Evolutionary conservation across 2,797 vertebrate species (phyloP), one percentile per base, ranked within the genome.

Genomic region (Hippopotamyrus pictus): DNA sequence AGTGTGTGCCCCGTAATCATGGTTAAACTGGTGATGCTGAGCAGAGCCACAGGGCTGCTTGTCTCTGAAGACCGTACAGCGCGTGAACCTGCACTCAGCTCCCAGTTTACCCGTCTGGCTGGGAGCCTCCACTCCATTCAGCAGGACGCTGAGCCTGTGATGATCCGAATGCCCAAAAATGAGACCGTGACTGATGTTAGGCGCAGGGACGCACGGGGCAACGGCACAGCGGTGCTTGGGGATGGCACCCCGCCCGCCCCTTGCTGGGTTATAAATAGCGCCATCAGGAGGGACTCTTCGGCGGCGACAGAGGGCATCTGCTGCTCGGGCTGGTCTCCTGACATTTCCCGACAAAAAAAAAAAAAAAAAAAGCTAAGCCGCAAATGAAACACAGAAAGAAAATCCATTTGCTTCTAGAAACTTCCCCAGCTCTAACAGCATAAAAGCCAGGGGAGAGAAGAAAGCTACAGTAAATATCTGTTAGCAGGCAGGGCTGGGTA

Each of bases 191-290:
- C 79, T 48, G 37, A 48, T 83, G 79, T 44, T n/a, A 84, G 29
- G 46, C 22, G 25, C 11, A 29, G n/a, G 48, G 48, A 84, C 46
- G 5, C 17, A 25, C 22, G 22, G 17, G 86, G 85, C 46, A 50
- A 89, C 3, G 37, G 54, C 41, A 37, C 65, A 25, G 50, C 33
- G 33, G n/a, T 89, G 65, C 65, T 44, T 37, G 76, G 88, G 91
- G 94, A 92, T 93, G 87, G 90, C 19, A 2, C 9, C 9, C 8
- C 9, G 0, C 46, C 46, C 46, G 8, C 46, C 46, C 89, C 65
- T 89, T 73, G 48, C 89, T 89, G 90, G 91, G 91, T 94, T 95
- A 95, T 94, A 93, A 94, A 94, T 95, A 95, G 94, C 92, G 85
- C 83, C 92, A 91, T 88, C 90, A 90, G 88, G 91, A 92, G 79